Evolutionary conservation across 35 echinoderm and acorn worm species (phyloP), one percentile per base, ranked within the genome.

Genomic region (Eucidaris tribuloides): DNA sequence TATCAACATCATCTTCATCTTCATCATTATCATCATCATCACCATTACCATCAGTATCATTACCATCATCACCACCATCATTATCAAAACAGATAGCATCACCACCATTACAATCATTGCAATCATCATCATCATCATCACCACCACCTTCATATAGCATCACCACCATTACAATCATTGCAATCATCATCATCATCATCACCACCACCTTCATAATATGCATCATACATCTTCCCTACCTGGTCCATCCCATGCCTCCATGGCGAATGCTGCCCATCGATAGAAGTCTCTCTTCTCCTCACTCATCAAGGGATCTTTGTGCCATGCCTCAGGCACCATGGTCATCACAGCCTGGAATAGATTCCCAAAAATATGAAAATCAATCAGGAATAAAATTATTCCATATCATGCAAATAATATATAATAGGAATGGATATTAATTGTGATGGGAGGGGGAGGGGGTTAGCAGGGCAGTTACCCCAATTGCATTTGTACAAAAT

Each of bases 191-290:
- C n/a, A n/a, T n/a, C n/a, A n/a, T n/a, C n/a, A n/a, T n/a, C n/a
- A n/a, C n/a, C n/a, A n/a, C n/a, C n/a, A n/a, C n/a, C n/a, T n/a
- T n/a, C n/a, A n/a, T n/a, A n/a, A n/a, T n/a, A n/a, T n/a, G n/a
- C n/a, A n/a, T n/a, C n/a, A n/a, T n/a, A n/a, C n/a, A n/a, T n/a
- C n/a, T n/a, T n/a, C n/a, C n/a, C n/a, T 87, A 99, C 96, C 91
- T 79, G 96, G 96, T 41, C 95, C 95, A 87, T 93, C 95, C 95
- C 95, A 98, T n/a, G 95, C 90, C 60, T 98, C 95, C 95, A 98
- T 98, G 14, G 95, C 86, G 71, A 98, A 98, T 0, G 95, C 86
- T 31, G 90, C 90, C 95, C 95, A 98, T 42, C 83, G 65, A 56
- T 98, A 98, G 83, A 93, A 98, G 66, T 92, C 90, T 71, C 85